Conservation (phyloP, 2,113 vertebrate genomes). For the Tinamus guttatus region DNA sequence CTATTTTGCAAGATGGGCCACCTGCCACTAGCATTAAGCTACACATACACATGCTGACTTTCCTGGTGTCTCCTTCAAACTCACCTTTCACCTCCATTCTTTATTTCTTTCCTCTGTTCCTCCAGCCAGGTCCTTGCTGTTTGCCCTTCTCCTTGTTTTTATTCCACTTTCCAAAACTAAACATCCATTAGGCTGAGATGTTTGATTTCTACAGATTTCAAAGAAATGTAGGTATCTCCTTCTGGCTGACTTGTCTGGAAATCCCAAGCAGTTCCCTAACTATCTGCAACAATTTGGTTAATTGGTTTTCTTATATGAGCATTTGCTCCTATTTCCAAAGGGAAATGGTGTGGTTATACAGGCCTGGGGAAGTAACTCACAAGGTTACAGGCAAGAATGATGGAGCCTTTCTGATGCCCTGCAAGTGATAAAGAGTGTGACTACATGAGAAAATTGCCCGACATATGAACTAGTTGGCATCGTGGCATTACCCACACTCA, state of each 20-base stretch:
- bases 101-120: not conserved
- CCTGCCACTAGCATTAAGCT: not conserved
- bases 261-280: not conserved
- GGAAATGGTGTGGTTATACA: fast-evolving
- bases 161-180: not conserved
- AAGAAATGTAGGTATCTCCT: not conserved
- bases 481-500: not conserved
- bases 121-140: not conserved
- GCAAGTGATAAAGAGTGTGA: not conserved
- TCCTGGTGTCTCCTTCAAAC: not conserved
- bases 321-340: not conserved
- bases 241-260: not conserved
- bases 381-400: not conserved
- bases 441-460: not conserved
- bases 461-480: not conserved
- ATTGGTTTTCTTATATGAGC: not conserved
- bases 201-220: not conserved
- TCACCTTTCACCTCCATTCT: not conserved
- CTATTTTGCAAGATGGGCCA: not conserved
- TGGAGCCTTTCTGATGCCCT: not conserved
- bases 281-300: no score
- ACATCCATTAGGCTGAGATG: not conserved
- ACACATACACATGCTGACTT: not conserved
- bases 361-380: not conserved
- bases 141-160: not conserved